Conservation (phyloP, 2,888 invertebrate genomes). For the Agriopis aurantiaria region DNA sequence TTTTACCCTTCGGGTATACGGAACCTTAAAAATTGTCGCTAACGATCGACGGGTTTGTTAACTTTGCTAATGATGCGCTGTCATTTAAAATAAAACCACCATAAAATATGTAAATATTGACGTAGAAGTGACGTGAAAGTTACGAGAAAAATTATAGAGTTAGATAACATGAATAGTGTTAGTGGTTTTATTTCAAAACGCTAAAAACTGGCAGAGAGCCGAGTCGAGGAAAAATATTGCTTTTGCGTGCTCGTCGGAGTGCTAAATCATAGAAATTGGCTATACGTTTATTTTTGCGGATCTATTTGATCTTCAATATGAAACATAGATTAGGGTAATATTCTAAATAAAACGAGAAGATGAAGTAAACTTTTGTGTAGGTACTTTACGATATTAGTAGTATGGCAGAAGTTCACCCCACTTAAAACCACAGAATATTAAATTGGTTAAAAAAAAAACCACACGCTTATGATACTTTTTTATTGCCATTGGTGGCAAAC, state of each 20-base stretch:
- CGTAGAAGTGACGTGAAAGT: conserved; percentile 41
- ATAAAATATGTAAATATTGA: conserved; percentile 36
- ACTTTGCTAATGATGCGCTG: conserved; percentile 3
- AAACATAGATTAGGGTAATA: neutral
- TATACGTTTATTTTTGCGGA: conserved; percentile 14
- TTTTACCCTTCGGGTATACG: no score
- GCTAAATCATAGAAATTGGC: conserved; percentile 16
- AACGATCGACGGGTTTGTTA: neutral
- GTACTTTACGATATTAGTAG: neutral
- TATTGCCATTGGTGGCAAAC: no score
- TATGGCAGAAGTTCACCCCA: no score
- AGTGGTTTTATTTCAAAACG: conserved; percentile 26
- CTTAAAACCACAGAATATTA: no score
- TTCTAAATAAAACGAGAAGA: neutral
- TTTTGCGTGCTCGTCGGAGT: neutral
- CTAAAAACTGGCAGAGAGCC: conserved; percentile 26
- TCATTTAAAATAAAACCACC: conserved; percentile 22
- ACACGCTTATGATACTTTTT: no score
- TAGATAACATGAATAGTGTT: conserved; percentile 35
- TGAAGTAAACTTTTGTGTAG: neutral
- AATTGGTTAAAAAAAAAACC: no score
- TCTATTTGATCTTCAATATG: conserved; percentile 6
- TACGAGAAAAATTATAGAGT: conserved; percentile 41
- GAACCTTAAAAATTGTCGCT: neutral
- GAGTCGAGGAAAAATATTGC: conserved; percentile 14